Conservation (phyloP, 2,113 vertebrate genomes). For the Pungitius pungitius region DNA sequence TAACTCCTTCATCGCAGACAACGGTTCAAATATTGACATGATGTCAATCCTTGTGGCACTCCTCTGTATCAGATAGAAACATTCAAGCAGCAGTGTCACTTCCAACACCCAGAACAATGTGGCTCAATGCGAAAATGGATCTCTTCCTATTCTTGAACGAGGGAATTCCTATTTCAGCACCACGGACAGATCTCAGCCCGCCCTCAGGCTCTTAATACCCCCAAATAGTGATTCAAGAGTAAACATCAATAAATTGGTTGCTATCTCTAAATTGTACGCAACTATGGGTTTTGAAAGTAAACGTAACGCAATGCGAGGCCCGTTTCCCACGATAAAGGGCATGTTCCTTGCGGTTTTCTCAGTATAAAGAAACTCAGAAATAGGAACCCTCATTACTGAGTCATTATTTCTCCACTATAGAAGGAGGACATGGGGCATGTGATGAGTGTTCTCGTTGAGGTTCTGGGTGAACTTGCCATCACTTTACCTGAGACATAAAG, state of each 20-base stretch:
- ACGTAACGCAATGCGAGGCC: neutral
- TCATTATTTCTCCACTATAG: conserved; percentile 42
- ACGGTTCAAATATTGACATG: neutral
- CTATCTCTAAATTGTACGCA: neutral
- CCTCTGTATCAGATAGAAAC: too few relatives aligned
- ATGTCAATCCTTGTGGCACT: neutral
- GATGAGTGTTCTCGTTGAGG: conserved; percentile 38
- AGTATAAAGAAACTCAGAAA: neutral
- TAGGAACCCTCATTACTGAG: conserved; percentile 18
- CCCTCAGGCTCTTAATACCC: neutral
- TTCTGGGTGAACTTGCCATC: conserved; percentile 50
- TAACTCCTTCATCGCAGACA: neutral
- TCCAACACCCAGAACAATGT: neutral
- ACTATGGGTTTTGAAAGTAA: neutral
- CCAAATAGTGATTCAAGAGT: neutral
- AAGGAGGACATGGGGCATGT: conserved; percentile 12
- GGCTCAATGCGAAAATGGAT: conserved; percentile 46
- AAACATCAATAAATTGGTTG: neutral
- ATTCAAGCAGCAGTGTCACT: neutral
- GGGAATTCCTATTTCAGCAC: conserved; percentile 48
- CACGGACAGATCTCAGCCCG: conserved; percentile 36
- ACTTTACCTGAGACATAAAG: conserved; percentile 20
- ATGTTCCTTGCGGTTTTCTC: neutral
- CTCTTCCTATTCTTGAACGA: conserved; percentile 28
- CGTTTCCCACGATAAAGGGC: neutral